These are phyloP conservation scores for Adineta ricciae DNA, from an alignment of 2,888 invertebrate species.

Conservation along the genomic window DNA sequence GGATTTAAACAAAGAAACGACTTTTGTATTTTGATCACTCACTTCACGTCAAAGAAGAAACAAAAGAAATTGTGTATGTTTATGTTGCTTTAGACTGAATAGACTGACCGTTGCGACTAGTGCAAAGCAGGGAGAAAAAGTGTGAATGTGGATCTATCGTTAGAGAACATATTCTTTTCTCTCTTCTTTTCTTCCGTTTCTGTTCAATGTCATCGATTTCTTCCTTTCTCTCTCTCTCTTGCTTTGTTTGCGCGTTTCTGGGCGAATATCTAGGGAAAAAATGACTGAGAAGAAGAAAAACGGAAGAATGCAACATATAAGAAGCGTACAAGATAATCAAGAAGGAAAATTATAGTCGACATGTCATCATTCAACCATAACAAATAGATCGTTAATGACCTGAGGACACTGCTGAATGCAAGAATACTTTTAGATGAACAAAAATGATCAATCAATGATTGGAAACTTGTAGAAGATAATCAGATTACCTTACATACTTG, in stretches of 20 bases:
- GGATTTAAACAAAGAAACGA: not conserved
- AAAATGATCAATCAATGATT: too few relatives aligned
- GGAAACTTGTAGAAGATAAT: too few relatives aligned
- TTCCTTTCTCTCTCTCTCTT: not conserved
- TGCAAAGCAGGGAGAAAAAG: not conserved
- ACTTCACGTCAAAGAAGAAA: not conserved
- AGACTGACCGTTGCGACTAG: not conserved
- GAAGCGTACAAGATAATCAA: not conserved
- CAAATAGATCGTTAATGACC: not conserved
- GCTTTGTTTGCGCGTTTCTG: not conserved
- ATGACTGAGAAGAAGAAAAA: not conserved
- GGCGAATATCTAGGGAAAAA: not conserved
- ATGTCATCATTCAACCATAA: not conserved
- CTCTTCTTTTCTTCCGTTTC: not conserved
- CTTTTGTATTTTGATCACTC: not conserved
- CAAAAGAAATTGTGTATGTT: not conserved
- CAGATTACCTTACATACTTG: not conserved
- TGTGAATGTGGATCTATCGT: not conserved
- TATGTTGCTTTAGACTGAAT: not conserved
- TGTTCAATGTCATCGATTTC: not conserved
- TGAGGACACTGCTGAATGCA: too few relatives aligned
- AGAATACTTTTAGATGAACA: not conserved
- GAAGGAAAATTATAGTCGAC: not conserved
- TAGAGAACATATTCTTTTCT: not conserved
- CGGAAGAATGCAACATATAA: not conserved